These are phyloP conservation scores for Phthorimaea operculella DNA, from an alignment of 1,140 invertebrate species.

Conservation along the genomic window DNA sequence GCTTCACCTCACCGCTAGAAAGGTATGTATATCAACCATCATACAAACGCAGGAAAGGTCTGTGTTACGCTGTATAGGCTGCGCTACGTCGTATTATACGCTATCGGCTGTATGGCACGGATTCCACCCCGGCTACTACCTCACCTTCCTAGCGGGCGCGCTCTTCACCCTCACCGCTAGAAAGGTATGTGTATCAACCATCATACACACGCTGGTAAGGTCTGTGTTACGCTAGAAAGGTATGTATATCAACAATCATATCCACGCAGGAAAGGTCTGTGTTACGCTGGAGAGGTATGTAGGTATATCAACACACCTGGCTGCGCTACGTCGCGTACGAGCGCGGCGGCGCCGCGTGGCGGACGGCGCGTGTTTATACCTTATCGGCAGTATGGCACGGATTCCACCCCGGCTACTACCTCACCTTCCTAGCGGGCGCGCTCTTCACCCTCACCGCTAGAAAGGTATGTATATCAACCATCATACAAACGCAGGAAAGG, in stretches of 20 bases:
- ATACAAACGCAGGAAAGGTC: no score
- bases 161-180: slow-evolving; percentile 88
- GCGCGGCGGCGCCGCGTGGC: slow-evolving; percentile 72
- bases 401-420: slow-evolving; percentile 97
- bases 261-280: no score
- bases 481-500: no score
- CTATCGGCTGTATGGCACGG: slow-evolving; percentile 97
- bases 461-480: slow-evolving; percentile 61
- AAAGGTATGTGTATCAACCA: slow-evolving; percentile 61
- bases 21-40: no score
- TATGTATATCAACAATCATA: no score
- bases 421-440: slow-evolving; percentile 91
- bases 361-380: slow-evolving; percentile 82
- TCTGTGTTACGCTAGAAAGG: no score
- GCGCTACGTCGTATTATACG: slow-evolving; percentile 82
- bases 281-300: no score
- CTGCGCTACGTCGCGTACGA: slow-evolving; percentile 88
- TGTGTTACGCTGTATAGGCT: no score
- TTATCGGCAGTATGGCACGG: slow-evolving; percentile 97
- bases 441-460: slow-evolving; percentile 88
- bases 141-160: slow-evolving; percentile 91
- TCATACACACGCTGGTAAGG: no score
- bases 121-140: slow-evolving; percentile 97
- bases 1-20: slow-evolving; percentile 83
- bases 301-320: no score